These are phyloP conservation scores for Hemibagrus wyckioides DNA, from an alignment of 2,113 vertebrate genomes.

Conservation along the genomic window DNA sequence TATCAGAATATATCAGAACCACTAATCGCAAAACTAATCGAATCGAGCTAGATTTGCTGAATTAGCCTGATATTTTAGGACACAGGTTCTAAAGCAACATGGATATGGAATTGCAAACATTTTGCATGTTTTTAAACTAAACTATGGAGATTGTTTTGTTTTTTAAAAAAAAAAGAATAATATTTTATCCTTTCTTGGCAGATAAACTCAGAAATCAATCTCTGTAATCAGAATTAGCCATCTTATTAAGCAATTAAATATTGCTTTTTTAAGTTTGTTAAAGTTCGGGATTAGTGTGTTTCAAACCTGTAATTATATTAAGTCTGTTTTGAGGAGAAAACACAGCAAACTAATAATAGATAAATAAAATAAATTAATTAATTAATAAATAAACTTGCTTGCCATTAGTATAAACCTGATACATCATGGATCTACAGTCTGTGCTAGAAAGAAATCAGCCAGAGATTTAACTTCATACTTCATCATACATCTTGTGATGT, in stretches of 20 bases:
- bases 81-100: neutral
- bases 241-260: neutral
- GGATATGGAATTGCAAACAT: neutral
- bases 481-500: neutral
- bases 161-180: too few relatives aligned
- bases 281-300: neutral
- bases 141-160: neutral
- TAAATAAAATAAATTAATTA: too few relatives aligned
- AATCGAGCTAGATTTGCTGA: neutral
- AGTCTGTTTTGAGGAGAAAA: neutral
- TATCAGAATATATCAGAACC: neutral
- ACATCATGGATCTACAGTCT: neutral
- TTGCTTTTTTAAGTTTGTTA: neutral
- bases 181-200: neutral
- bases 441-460: neutral
- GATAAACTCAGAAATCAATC: neutral
- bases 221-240: neutral
- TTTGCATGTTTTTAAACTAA: neutral
- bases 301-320: neutral
- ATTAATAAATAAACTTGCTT: too few relatives aligned
- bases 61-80: neutral
- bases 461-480: neutral
- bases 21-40: neutral
- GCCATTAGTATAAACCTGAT: too few relatives aligned
- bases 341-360: neutral